phyloP scores from a whole-genome alignment of 2,113 vertebrate genomes.

The Athene cunicularia region DNA sequence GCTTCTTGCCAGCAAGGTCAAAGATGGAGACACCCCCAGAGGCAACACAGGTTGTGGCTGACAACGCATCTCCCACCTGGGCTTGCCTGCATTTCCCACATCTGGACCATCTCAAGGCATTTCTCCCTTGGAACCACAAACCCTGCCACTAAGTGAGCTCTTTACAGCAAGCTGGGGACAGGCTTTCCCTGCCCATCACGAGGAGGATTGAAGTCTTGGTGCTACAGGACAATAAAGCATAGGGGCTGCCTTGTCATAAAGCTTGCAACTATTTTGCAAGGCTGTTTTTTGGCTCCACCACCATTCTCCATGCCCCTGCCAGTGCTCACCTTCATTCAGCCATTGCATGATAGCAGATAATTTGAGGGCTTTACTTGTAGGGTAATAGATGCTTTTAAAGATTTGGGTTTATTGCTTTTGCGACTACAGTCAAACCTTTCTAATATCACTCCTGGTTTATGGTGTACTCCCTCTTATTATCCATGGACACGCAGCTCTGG shows the following conservation, averaged over 20 bases:
- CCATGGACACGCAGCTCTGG: rapidly evolving
- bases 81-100: rapidly evolving
- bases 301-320: neutral
- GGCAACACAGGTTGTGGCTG: neutral
- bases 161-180: neutral
- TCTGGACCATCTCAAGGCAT: neutral
- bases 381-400: constrained; percentile 20
- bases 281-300: neutral
- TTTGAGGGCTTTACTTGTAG: constrained; percentile 8
- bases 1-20: neutral
- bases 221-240: neutral
- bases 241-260: neutral
- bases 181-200: neutral
- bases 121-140: neutral
- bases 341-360: neutral
- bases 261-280: neutral
- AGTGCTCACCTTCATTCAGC: neutral
- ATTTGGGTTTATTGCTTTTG: neutral
- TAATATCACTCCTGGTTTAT: neutral
- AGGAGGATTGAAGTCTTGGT: neutral
- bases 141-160: neutral
- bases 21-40: neutral
- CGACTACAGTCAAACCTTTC: neutral
- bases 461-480: neutral
- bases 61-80: neutral